Base-by-base conservation (phyloP, 2,888 invertebrate genomes). In the Platycnemis pennipes region DNA sequence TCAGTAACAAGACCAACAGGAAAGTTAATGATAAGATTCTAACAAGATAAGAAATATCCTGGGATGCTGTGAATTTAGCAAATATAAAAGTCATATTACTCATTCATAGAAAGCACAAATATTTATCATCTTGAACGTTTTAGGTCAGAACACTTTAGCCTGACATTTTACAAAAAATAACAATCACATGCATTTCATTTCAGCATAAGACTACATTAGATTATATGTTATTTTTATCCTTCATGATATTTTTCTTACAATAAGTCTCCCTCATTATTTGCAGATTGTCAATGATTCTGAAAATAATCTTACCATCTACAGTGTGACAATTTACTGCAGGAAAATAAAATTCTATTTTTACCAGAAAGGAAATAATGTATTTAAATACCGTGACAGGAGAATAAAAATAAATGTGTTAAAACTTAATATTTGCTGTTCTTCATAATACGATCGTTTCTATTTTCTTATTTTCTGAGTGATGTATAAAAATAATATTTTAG, bases 401-500 rank as follows among this genome's bases (percentile, higher is more conserved):
- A 42, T 44, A 42, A 63, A 91, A 56, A 91, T 63, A 44, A 56
- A 63, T 4, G 63, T 22, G 7, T 77, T 91, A 2, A 53, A 91
- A 91, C 63, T 87, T 87, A 91, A 91, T 42, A 89, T 3, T 53
- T 22, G 37, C 37, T 22, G 42, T 63, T 91, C 7, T 37, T 53
- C 63, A 44, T 56, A 22, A 63, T 91, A 63, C 44, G 63, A 63
- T 91, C 37, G 42, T 44, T 63, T 63, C 56, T 91, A 91, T 63
- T 42, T 63, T 53, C 42, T 63, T 56, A 31, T 91, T 63, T 63
- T 63, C 63, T 63, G 56, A 63, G 91, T 91, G 63, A 91, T 91
- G 37, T 91, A 91, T 91, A 91, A 91, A 91, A 91, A 91, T 91
- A 91, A 91, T 91, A 91, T 63, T 91, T 63, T 91, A 42, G 91